Conservation (phyloP, 2,113 vertebrate species). For the Pterophyllum scalare region DNA sequence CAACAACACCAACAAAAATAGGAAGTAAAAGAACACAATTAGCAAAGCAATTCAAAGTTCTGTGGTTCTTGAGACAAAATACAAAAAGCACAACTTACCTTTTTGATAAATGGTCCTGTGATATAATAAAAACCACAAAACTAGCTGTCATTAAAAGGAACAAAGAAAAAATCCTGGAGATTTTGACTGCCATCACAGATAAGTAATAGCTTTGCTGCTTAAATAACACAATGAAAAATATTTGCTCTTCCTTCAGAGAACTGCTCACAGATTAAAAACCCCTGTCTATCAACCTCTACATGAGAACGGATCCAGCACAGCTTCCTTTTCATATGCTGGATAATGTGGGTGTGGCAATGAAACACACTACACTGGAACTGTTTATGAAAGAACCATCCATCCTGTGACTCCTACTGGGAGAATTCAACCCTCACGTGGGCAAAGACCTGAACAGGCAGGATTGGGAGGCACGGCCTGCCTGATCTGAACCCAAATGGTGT, state of each 20-base stretch:
- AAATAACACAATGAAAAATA: background rate
- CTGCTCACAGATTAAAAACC: rapidly evolving
- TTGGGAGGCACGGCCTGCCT: too few species aligned
- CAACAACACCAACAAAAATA: background rate
- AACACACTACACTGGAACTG: too few species aligned
- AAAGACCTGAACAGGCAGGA: too few species aligned
- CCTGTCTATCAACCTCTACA: too few species aligned
- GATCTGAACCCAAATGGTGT: too few species aligned
- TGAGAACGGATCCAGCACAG: too few species aligned
- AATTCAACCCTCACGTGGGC: too few species aligned
- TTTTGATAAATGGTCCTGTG: background rate
- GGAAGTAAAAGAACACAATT: background rate
- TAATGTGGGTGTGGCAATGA: too few species aligned
- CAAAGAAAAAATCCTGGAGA: background rate
- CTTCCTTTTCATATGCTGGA: too few species aligned
- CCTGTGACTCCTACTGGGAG: too few species aligned
- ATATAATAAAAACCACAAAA: background rate
- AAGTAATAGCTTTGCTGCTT: too few species aligned
- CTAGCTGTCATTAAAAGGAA: background rate
- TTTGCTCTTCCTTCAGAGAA: background rate
- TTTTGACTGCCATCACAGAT: conserved; percentile 10
- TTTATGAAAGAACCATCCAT: too few species aligned
- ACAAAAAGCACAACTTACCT: conserved; percentile 46
- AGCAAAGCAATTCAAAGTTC: background rate
- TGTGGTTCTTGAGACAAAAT: background rate